These are phyloP conservation scores for Leguminivora glycinivorella DNA, from an alignment of 1,140 invertebrate species.

Conservation along the genomic window DNA sequence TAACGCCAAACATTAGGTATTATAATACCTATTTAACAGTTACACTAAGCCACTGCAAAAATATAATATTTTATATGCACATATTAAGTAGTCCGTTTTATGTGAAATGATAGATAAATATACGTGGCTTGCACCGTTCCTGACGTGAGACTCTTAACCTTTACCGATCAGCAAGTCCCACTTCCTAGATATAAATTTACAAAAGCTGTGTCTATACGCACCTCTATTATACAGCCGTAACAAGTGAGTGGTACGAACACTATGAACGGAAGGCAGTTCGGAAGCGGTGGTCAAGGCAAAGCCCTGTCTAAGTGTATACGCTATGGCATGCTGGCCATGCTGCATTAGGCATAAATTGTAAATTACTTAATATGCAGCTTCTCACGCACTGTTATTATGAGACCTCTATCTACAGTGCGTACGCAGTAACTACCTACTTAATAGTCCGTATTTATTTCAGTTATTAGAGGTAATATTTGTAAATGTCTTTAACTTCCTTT, in stretches of 20 bases:
- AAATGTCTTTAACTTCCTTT: neutral
- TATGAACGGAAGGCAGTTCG: conserved; percentile 11
- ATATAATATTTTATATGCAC: no score
- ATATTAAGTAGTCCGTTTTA: no score
- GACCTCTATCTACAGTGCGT: conserved; percentile 2
- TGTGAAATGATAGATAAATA: no score
- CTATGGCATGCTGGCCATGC: neutral
- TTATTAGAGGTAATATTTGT: neutral
- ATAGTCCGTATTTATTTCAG: neutral
- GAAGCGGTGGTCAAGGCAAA: neutral
- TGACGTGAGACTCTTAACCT: no score
- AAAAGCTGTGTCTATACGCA: conserved; percentile 5
- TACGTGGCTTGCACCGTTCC: no score
- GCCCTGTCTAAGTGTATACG: conserved; percentile 5
- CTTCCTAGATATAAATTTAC: neutral
- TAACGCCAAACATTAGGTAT: no score
- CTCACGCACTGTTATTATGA: conserved; percentile 20
- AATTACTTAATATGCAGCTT: conserved; percentile 25
- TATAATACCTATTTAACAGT: no score
- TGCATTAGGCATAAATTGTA: conserved; percentile 13
- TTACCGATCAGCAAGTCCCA: no score
- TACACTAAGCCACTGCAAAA: no score
- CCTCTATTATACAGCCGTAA: neutral
- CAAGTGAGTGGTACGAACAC: conserved; percentile 18
- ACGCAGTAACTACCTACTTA: neutral